phyloP scores from a whole-genome alignment of 2,797 vertebrate species.

The Pangasius mekongensis region DNA sequence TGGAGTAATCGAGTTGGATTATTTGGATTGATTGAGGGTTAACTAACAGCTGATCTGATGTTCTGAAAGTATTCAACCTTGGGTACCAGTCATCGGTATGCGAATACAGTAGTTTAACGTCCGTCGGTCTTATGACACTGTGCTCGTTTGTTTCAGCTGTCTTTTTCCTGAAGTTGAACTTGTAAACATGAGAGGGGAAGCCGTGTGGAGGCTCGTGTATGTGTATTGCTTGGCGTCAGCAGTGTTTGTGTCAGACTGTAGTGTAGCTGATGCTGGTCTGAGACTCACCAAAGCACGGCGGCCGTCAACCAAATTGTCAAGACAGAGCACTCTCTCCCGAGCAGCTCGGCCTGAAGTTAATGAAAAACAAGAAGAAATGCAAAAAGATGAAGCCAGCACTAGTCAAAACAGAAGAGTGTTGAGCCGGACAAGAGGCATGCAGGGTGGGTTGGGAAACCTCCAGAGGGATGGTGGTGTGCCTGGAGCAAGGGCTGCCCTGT shows the following conservation, averaged over 20 bases:
- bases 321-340: conserved; percentile 36
- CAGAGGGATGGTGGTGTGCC: conserved; percentile 79
- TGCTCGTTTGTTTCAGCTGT: conserved; percentile 44
- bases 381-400: conserved; percentile 62
- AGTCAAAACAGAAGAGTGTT: conserved; percentile 42
- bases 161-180: conserved; percentile 27
- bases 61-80: conserved; percentile 25
- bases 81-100: conserved; percentile 19
- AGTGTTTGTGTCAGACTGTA: conserved; percentile 69
- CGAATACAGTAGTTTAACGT: not conserved
- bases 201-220: conserved; percentile 72
- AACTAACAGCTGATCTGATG: not conserved
- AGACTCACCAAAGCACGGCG: conserved; percentile 58
- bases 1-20: not conserved
- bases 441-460: conserved; percentile 54
- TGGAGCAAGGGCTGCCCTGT: conserved; percentile 71
- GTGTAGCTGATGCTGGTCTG: conserved; percentile 60
- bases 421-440: conserved; percentile 63
- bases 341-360: not conserved
- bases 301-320: conserved; percentile 59
- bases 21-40: not conserved
- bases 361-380: conserved; percentile 61
- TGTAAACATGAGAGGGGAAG: conserved; percentile 78
- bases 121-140: conserved; percentile 22
- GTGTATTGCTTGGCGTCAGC: conserved; percentile 78